These are phyloP conservation scores for Muntiacus reevesi DNA, from an alignment of 2,113 vertebrate species.

Conservation along the genomic window DNA sequence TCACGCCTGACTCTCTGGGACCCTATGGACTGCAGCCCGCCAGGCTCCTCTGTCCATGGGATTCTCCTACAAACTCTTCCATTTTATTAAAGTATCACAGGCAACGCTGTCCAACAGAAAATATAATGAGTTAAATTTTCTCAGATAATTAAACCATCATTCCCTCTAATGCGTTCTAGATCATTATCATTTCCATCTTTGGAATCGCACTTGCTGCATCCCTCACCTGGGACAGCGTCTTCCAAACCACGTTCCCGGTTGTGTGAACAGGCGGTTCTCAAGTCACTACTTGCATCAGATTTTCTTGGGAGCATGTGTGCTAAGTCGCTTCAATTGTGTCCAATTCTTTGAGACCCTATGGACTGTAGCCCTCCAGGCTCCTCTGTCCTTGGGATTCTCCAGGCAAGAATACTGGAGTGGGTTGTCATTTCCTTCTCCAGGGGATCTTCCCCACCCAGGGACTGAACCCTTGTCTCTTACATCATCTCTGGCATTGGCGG, in stretches of 20 bases:
- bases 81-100: background rate
- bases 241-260: rapidly evolving
- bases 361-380: background rate
- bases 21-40: background rate
- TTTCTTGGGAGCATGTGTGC: background rate
- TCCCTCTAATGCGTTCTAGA: no score
- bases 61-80: background rate
- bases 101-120: background rate
- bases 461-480: background rate
- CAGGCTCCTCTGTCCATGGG: background rate
- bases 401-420: background rate
- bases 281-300: background rate
- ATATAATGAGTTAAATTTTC: background rate
- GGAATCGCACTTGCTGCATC: background rate
- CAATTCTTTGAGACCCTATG: background rate
- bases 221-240: background rate
- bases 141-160: background rate
- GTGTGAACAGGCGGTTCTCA: background rate
- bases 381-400: background rate
- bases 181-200: background rate
- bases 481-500: background rate
- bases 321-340: background rate
- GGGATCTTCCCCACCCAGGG: background rate
- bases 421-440: background rate
- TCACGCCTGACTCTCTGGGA: background rate